Base-by-base conservation (phyloP, 2,113 vertebrate genomes). In the Tetrao urogallus region DNA sequence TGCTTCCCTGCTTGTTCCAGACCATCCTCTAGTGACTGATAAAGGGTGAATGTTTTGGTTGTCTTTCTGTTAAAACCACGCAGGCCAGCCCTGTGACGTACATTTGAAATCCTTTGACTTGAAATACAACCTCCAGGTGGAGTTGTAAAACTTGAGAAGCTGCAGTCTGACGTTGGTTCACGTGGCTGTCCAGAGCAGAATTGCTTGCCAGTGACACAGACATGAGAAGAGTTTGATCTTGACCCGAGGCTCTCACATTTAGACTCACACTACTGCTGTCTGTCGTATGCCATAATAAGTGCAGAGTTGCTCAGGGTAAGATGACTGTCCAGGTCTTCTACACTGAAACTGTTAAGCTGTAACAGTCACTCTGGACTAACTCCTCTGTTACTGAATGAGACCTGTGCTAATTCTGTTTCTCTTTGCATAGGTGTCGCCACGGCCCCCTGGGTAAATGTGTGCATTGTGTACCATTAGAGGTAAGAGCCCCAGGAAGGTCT, bases 401-500 rank as follows among this genome's bases (percentile, higher is more conserved):
- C 70, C 54, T 86, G 56, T 1, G 2, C 78, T 79, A 1, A 27
- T 66, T 69, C 25, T 92, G n/a, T 86, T 63, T 78, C 86, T 74
- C 70, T 86, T n/a, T 40, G 48, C 43, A 1, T 95, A 99, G 99
- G 93, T 99, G 99, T 98, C 99, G 98, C 74, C 99, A 99, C 2
- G 98, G 99, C 76, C 98, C 98, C 21, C 89, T 99, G 97, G 99
- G 99, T 34, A 99, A 99, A 96, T 99, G 99, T 40, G 99, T 99
- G 66, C 99, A 99, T 92, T 99, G 99, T 22, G 99, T 99, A 69
- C 99, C 99, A 0, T 97, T 99, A 86, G 99, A 99, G 99, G 99
- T 99, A 96, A 98, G 97, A 75, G 43, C n/a, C 65, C 66, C 43
- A 6, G 8, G 56, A 22, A 56, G 5, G 4, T 21, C 71, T 83